A percentile compares a stretch with the other conserved stretches of the same genome.
Conservation (phyloP, 2,797 vertebrate genomes). For the Sebastes nivosus region DNA sequence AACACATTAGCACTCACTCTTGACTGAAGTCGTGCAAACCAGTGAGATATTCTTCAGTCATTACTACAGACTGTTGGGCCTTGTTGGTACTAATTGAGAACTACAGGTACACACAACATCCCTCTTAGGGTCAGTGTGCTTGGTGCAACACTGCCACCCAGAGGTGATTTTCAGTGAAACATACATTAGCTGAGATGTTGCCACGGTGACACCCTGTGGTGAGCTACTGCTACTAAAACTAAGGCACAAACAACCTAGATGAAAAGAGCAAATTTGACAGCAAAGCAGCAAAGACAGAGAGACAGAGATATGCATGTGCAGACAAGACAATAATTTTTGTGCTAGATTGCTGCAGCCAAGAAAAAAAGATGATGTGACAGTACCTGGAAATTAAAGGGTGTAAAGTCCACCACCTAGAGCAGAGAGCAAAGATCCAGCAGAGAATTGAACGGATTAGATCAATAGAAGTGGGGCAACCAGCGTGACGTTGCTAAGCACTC, state of each 20-base stretch:
- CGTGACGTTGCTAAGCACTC: slow-evolving; percentile 15
- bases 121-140: neutral
- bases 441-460: slow-evolving; percentile 31
- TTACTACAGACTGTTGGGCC: neutral
- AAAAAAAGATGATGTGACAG: slow-evolving; percentile 28
- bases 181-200: neutral
- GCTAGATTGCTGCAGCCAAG: neutral
- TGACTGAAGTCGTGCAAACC: neutral
- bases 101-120: neutral
- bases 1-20: neutral
- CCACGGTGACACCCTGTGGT: slow-evolving; percentile 50
- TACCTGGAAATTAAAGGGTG: slow-evolving; percentile 88
- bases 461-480: neutral
- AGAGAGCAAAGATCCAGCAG: slow-evolving; percentile 62
- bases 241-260: neutral
- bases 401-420: slow-evolving; percentile 83
- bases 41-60: neutral
- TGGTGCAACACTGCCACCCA: slow-evolving; percentile 58
- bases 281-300: neutral
- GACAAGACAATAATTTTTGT: neutral
- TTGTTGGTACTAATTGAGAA: neutral
- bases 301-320: neutral
- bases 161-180: slow-evolving; percentile 16
- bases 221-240: slow-evolving; percentile 18
- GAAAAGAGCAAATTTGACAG: neutral